phyloP scores from a whole-genome alignment of 2,113 vertebrate genomes.

The Anhinga rufa region DNA sequence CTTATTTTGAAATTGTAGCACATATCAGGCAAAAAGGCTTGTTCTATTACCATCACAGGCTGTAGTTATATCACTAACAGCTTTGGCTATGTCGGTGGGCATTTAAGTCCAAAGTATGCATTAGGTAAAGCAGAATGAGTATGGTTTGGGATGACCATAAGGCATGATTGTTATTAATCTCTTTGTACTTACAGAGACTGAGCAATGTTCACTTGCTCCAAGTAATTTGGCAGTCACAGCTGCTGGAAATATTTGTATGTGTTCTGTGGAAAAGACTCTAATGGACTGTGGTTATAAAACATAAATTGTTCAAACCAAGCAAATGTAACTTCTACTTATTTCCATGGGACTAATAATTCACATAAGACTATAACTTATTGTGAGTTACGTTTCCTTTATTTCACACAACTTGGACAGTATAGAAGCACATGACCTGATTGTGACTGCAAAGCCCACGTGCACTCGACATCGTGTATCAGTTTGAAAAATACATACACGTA shows the following conservation, averaged over 20 bases:
- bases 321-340: neutral
- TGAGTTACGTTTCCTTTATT: neutral
- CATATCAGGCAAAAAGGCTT: neutral
- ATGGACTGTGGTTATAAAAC: neutral
- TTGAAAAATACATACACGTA: neutral
- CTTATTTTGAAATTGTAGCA: neutral
- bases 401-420: neutral
- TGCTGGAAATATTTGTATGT: neutral
- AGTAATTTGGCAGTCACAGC: neutral
- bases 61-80: neutral
- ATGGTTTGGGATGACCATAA: neutral
- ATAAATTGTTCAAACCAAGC: neutral
- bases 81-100: neutral
- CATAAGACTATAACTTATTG: neutral
- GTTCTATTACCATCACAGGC: neutral
- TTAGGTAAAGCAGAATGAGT: neutral
- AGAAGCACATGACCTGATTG: neutral
- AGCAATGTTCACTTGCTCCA: neutral
- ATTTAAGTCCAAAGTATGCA: neutral
- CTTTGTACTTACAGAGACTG: neutral
- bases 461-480: accelerated
- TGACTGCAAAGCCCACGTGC: neutral
- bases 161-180: neutral
- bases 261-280: neutral
- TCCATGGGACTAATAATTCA: neutral